Base-by-base conservation (phyloP, 2,113 vertebrate species). In the Calypte anna region DNA sequence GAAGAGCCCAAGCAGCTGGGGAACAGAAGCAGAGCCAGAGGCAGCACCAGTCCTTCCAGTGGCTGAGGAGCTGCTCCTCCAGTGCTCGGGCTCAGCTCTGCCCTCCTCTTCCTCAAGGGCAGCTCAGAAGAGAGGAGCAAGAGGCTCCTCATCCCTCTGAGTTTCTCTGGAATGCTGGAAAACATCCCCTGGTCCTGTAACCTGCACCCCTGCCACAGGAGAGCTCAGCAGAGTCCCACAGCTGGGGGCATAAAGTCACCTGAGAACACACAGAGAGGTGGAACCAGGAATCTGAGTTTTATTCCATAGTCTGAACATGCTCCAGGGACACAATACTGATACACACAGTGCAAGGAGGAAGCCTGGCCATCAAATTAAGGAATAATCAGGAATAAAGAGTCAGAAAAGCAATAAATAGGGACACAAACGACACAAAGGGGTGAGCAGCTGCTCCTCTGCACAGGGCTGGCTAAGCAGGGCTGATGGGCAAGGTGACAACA, bases 281-380 rank as follows among this genome's bases (percentile, higher is more conserved):
- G 44, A 77, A 91, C 12, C 93, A 95, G 69, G 89, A 94, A 92
- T 59, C 46, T 67, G 79, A 36, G 11, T 93, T 98, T 98, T 98
- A 98, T 98, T 98, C 97, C 59, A 91, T 63, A 85, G 94, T 50
- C 95, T 94, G 96, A 93, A 89, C 97, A 98, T 97, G 97, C 97
- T 97, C 79, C 70, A 88, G 84, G 94, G 95, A 93, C 91, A 97
- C 81, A 93, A 79, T 82, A 95, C 40, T 93, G 82, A 80, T 97
- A 97, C 96, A 88, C 94, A 98, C 97, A 98, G 91, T 54, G 84
- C 79, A 53, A 92, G 63, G 91, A 94, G 86, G 91, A 95, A 55
- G 40, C 87, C 96, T 74, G 89, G 21, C 90, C 61, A 75, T 79
- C 80, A 95, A 96, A 97, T 63, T 69, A 95, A 91, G 74, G 40